These are phyloP conservation scores for Oscheius onirici DNA, from an alignment of 2,888 invertebrate genomes.

Conservation along the genomic window DNA sequence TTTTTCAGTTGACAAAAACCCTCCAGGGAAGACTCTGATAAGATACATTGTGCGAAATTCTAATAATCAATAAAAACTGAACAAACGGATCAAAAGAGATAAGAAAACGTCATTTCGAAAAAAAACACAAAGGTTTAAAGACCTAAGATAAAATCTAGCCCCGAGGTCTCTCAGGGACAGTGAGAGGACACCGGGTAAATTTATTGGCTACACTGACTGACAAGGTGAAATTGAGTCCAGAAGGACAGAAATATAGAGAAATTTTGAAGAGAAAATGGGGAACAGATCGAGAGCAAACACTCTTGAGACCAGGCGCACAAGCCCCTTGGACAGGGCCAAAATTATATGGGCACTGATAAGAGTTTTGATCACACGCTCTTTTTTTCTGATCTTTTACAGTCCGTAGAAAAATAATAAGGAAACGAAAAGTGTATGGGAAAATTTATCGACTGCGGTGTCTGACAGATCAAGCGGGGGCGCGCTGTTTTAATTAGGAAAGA, in stretches of 20 bases:
- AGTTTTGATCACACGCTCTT: too few relatives aligned
- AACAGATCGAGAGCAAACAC: neutral
- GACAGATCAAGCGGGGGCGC: constrained; percentile 30
- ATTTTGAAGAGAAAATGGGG: constrained; percentile 1
- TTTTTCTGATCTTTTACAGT: too few relatives aligned
- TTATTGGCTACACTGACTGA: constrained; percentile 23
- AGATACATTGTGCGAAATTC: too few relatives aligned
- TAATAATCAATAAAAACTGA: too few relatives aligned
- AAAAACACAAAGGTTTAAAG: neutral
- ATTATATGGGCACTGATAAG: too few relatives aligned
- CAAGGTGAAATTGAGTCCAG: neutral
- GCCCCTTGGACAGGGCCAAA: too few relatives aligned
- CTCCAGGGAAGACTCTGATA: too few relatives aligned
- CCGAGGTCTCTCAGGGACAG: too few relatives aligned
- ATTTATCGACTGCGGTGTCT: constrained; percentile 33
- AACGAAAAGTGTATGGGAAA: constrained; percentile 26
- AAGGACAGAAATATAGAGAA: neutral
- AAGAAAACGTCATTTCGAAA: neutral
- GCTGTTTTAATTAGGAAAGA: constrained; percentile 30
- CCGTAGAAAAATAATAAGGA: neutral
- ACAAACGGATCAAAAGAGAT: too few relatives aligned
- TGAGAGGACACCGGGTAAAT: neutral
- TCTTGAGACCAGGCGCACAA: too few relatives aligned
- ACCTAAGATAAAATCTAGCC: too few relatives aligned
- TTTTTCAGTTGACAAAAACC: too few relatives aligned